A percentile compares a stretch with the other conserved stretches of the same genome.
Evolutionary conservation across 2,113 vertebrate species (phyloP).

Genomic region (Chitala chitala): DNA sequence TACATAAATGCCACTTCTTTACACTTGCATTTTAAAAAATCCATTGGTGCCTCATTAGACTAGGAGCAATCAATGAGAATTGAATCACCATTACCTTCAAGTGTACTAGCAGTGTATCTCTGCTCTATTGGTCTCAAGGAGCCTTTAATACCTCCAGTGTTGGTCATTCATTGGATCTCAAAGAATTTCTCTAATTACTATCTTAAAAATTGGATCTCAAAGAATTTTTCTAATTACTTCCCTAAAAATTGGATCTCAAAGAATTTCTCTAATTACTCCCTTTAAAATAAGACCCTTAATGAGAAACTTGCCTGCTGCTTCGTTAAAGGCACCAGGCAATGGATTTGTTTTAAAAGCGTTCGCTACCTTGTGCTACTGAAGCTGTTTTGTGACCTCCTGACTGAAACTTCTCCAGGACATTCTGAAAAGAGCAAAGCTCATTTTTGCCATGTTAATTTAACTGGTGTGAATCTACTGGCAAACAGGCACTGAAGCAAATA

Average conservation of each 20-base stretch:
- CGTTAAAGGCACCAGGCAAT: conserved; percentile 7
- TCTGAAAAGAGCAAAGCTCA: no score
- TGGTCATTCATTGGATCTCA: neutral
- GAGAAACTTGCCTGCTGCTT: neutral
- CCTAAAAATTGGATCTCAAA: neutral
- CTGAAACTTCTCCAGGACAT: neutral
- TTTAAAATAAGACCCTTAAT: conserved; percentile 7
- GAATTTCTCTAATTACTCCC: conserved; percentile 11
- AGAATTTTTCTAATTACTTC: conserved; percentile 18
- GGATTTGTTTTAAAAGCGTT: conserved; percentile 10
- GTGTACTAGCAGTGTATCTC: neutral
- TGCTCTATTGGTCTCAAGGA: neutral
- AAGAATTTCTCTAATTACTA: no score
- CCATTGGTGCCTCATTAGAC: neutral
- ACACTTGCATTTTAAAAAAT: no score
- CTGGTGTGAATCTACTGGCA: neutral
- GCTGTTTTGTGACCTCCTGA: neutral
- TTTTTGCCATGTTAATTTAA: neutral
- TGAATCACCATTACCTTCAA: neutral
- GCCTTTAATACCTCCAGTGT: neutral
- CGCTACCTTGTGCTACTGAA: neutral
- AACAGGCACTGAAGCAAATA: no score
- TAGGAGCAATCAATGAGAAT: neutral
- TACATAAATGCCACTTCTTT: neutral
- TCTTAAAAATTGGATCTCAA: no score